phyloP scores from a whole-genome alignment of 2,113 vertebrate genomes.

The Alethe diademata region DNA sequence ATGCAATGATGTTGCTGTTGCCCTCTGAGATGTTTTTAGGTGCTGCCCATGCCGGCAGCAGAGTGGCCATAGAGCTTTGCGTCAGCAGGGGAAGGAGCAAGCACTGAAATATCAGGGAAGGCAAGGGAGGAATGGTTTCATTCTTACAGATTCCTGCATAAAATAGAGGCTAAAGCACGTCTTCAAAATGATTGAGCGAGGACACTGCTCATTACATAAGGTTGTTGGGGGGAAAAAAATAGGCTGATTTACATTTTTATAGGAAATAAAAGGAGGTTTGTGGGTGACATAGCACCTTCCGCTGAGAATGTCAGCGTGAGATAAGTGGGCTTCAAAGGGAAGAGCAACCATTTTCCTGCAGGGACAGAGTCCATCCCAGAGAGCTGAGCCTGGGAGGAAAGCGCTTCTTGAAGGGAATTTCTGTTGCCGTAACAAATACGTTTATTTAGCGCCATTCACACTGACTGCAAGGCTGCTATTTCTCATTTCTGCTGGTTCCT shows the following conservation, averaged over 20 bases:
- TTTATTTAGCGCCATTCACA: neutral
- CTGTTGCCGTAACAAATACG: neutral
- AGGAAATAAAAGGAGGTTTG: slow-evolving; percentile 34
- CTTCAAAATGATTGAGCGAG: neutral
- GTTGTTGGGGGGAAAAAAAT: neutral
- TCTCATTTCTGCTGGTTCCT: neutral
- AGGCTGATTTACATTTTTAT: slow-evolving; percentile 34
- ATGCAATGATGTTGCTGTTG: neutral
- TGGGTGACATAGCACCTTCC: slow-evolving; percentile 39
- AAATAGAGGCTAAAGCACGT: neutral
- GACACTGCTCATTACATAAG: neutral
- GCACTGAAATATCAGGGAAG: neutral
- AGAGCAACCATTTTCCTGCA: neutral
- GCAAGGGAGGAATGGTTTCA: neutral
- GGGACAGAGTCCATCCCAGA: neutral
- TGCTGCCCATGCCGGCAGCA: neutral
- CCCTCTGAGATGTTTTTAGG: neutral
- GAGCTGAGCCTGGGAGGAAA: neutral
- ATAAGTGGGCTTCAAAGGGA: neutral
- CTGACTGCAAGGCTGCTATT: neutral
- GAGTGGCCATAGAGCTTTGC: neutral
- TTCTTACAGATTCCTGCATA: neutral
- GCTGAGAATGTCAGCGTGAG: neutral
- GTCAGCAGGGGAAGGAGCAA: neutral
- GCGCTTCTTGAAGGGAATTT: neutral